Conservation (phyloP, 2,113 vertebrate species). For the Peromyscus californicus region DNA sequence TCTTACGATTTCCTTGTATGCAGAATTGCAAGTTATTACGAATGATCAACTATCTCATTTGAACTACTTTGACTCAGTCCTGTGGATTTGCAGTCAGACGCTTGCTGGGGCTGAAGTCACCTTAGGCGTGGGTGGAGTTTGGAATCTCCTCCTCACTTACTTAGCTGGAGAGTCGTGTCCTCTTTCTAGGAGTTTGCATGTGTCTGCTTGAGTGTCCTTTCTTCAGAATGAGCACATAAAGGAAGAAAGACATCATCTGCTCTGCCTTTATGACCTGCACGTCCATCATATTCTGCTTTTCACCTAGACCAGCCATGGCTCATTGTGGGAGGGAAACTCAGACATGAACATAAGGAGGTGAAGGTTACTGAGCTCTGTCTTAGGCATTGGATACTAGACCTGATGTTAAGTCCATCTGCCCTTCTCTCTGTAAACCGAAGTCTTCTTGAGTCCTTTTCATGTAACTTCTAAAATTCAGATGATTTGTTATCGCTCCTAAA, state of each 20-base stretch:
- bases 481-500: background rate
- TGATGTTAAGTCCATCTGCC: background rate
- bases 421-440: background rate
- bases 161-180: background rate
- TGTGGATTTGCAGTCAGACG: background rate
- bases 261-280: background rate
- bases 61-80: background rate
- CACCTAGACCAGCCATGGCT: background rate
- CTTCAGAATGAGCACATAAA: background rate
- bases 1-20: background rate
- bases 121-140: background rate
- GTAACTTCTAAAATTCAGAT: background rate
- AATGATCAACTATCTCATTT: background rate
- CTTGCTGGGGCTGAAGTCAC: background rate
- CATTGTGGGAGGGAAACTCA: background rate
- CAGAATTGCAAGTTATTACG: slow-evolving; percentile 1
- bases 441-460: background rate
- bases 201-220: background rate
- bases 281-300: background rate
- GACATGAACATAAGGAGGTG: background rate
- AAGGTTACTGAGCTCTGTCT: background rate
- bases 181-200: background rate
- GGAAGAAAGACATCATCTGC: background rate
- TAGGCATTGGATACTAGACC: background rate
- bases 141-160: background rate